A percentile compares a stretch with the other conserved stretches of the same genome.
These are phyloP conservation scores for Oncorhynchus keta DNA, from an alignment of 2,113 vertebrate species.

Conservation along the genomic window DNA sequence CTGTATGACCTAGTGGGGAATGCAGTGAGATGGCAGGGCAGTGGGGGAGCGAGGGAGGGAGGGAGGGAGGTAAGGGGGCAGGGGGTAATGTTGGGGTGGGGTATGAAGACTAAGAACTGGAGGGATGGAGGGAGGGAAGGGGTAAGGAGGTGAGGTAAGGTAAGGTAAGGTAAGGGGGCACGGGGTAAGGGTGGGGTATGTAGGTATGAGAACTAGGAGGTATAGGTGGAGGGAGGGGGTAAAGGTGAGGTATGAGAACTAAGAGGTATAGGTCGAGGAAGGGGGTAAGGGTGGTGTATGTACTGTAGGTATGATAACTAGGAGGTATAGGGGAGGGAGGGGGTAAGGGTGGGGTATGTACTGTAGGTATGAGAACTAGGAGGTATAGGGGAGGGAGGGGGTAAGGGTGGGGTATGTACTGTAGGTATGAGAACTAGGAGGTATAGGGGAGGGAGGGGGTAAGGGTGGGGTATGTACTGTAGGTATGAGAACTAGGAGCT, in stretches of 20 bases:
- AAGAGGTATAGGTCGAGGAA: not conserved
- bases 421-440: not conserved
- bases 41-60: not conserved
- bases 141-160: conserved; percentile 9
- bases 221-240: conserved; percentile 8
- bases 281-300: not conserved
- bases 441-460: not conserved
- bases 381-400: not conserved
- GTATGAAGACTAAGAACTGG: conserved; percentile 11
- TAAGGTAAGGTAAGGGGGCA: conserved; percentile 20
- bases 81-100: not conserved
- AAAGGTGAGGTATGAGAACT: not conserved
- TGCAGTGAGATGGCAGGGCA: not conserved
- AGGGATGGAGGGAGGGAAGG: conserved; percentile 37
- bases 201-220: too few relatives aligned
- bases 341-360: not conserved
- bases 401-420: not conserved
- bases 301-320: not conserved
- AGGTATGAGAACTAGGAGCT: not conserved
- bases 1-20: not conserved
- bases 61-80: not conserved
- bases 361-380: not conserved
- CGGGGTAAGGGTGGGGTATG: conserved; percentile 27
- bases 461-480: not conserved
- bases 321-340: not conserved